These are phyloP conservation scores for Plumapathes pennacea DNA, from an alignment of 92 coral and sea anemone genomes.

Conservation along the genomic window DNA sequence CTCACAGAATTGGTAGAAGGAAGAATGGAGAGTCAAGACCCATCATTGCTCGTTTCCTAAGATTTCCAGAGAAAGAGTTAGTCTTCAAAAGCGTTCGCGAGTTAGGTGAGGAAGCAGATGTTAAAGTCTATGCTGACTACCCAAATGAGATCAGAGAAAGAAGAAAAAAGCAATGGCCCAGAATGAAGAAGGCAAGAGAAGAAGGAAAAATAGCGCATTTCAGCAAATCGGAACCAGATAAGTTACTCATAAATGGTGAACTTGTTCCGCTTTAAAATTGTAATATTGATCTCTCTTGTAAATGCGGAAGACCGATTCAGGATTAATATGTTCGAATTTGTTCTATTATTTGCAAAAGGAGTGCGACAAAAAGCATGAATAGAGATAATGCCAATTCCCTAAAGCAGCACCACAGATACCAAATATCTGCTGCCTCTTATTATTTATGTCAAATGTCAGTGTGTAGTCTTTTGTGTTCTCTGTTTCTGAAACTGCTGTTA, in stretches of 20 bases:
- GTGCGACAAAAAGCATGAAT: too few species aligned
- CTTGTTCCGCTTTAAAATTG: too few species aligned
- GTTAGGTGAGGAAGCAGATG: neutral
- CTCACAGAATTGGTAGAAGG: constrained; percentile 4
- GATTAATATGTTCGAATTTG: too few species aligned
- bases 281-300: too few species aligned
- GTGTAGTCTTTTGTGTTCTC: too few species aligned
- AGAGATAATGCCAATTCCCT: too few species aligned
- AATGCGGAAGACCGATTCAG: too few species aligned
- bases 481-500: too few species aligned
- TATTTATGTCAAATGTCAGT: too few species aligned
- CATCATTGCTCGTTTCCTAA: constrained; percentile 2
- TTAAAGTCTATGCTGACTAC: constrained; percentile 1
- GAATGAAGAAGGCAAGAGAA: constrained; percentile 10
- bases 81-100: constrained; percentile 5
- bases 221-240: constrained; percentile 1
- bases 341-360: too few species aligned
- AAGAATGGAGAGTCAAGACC: constrained; percentile 8
- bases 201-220: constrained; percentile 6
- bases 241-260: neutral
- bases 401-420: too few species aligned
- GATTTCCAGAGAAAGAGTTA: constrained; percentile 4
- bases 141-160: constrained; percentile 16
- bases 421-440: too few species aligned
- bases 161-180: constrained; percentile 14